These are phyloP conservation scores for Chaetodon auriga DNA, from an alignment of 2,113 vertebrate species.

Conservation along the genomic window DNA sequence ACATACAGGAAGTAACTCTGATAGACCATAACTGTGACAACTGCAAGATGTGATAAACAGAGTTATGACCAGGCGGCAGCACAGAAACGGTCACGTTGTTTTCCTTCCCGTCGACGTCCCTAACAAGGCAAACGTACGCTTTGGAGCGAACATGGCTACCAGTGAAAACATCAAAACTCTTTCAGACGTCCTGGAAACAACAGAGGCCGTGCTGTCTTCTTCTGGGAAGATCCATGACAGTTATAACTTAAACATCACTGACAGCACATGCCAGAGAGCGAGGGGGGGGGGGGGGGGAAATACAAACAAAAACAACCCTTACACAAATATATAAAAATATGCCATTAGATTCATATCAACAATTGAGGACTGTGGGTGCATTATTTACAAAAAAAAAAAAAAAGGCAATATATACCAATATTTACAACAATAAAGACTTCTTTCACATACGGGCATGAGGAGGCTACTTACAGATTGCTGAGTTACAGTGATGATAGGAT, in stretches of 20 bases:
- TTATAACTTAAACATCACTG: conserved; percentile 83
- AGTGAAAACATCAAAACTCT: conserved; percentile 36
- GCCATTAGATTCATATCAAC: conserved; percentile 89
- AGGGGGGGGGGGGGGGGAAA: not conserved
- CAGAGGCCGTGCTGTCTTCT: conserved; percentile 27
- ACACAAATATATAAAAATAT: conserved; percentile 92
- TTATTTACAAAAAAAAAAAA: conserved; percentile 90
- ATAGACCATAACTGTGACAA: conserved; percentile 69
- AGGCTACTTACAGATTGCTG: conserved; percentile 64
- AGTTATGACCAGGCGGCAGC: conserved; percentile 29
- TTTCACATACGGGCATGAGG: conserved; percentile 76
- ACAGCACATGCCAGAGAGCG: conserved; percentile 65
- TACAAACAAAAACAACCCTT: conserved; percentile 68
- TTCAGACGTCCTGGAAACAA: conserved; percentile 4
- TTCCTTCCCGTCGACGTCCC: conserved; percentile 12
- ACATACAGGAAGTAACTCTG: conserved; percentile 75
- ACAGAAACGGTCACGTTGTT: conserved; percentile 11
- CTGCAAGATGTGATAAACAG: conserved; percentile 53
- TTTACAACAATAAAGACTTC: conserved; percentile 84
- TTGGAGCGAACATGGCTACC: conserved; percentile 24
- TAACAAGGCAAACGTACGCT: conserved; percentile 43
- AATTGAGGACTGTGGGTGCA: conserved; percentile 83
- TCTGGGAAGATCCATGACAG: conserved; percentile 56
- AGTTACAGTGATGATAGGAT: conserved; percentile 54
- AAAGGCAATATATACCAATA: conserved; percentile 85